Base-by-base conservation (phyloP, 2,113 vertebrate species). In the Sinocyclocheilus anophthalmus region DNA sequence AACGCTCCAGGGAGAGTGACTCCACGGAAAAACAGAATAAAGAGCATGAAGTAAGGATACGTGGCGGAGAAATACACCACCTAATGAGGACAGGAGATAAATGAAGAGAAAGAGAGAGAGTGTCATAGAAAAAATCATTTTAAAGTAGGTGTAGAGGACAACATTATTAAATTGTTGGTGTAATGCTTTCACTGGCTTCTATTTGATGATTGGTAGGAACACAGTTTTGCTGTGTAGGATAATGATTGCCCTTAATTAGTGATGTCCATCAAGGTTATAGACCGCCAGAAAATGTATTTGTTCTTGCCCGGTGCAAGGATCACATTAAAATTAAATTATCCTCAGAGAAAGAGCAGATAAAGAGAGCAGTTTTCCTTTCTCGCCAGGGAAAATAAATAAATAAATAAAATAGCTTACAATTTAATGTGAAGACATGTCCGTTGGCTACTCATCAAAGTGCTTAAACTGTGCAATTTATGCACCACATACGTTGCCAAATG, bases 51-150 rank as follows among this genome's bases (percentile, higher is more conserved):
- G 92, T 98, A 98, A 14, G 97, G 97, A 73, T 97, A 98, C 1
- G 96, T 98, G 45, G 96, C 97, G 0, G 97, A 97, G 93, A 98
- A 98, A 90, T 97, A 97, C 85, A 98, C 97, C 79, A 98, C 97
- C 97, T 98, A 81, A 5, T 0, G 83, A 82, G 13, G 1, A 86
- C 9, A 12, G 48, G 55, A 26, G 26, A 59, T 5, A 53, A 30
- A 26, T 13, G 30, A 39, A 42, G 4, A 39, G 18, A 50, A 57
- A 26, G 65, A 37, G 14, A 37, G 65, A 37, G 65, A 48, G 10
- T 0, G 57, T 69, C 16, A 33, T 18, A 33, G 16, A 10, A 16
- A 20, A 18, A 37, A 70, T 70, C 1, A 7, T 76, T 76, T 85
- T 84, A 24, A 73, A 84, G 13, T 33, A 50, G 42, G 20, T 33